phyloP scores from a whole-genome alignment of 2,113 vertebrate genomes.

The Paradoxurus hermaphroditus region DNA sequence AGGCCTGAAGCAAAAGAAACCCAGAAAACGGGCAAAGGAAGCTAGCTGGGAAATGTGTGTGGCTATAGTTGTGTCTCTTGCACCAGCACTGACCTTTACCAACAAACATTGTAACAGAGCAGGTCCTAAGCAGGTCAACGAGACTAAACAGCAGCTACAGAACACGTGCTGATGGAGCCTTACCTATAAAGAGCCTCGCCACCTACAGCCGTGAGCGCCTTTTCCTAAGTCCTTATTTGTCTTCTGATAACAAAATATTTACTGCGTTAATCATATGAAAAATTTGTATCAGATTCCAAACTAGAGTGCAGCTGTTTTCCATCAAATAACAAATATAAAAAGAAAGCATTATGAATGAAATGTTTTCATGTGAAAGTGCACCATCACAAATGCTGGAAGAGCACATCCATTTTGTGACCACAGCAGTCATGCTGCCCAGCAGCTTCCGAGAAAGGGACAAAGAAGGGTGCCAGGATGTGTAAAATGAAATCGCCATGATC shows the following conservation, averaged over 20 bases:
- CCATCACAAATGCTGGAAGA: neutral
- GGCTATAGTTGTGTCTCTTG: neutral
- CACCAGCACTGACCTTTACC: neutral
- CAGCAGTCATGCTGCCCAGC: neutral
- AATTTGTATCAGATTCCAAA: neutral
- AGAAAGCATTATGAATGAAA: neutral
- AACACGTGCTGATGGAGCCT: neutral
- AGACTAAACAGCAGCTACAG: neutral
- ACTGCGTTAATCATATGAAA: neutral
- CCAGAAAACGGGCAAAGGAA: neutral
- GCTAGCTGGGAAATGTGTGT: neutral
- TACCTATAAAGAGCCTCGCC: neutral
- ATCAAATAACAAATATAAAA: neutral
- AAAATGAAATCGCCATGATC: constrained; percentile 22
- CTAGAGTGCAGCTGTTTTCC: neutral
- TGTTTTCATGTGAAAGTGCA: constrained; percentile 9
- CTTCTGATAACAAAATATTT: neutral
- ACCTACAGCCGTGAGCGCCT: neutral
- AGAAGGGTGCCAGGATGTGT: constrained; percentile 30
- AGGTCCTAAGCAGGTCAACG: neutral
- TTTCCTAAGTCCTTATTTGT: neutral
- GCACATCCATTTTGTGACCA: constrained; percentile 49
- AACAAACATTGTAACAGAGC: neutral
- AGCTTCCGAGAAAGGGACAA: constrained; percentile 47
- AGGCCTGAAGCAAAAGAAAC: neutral